Base-by-base conservation (phyloP, 92 coral and sea anemone species). In the Ricordea florida region DNA sequence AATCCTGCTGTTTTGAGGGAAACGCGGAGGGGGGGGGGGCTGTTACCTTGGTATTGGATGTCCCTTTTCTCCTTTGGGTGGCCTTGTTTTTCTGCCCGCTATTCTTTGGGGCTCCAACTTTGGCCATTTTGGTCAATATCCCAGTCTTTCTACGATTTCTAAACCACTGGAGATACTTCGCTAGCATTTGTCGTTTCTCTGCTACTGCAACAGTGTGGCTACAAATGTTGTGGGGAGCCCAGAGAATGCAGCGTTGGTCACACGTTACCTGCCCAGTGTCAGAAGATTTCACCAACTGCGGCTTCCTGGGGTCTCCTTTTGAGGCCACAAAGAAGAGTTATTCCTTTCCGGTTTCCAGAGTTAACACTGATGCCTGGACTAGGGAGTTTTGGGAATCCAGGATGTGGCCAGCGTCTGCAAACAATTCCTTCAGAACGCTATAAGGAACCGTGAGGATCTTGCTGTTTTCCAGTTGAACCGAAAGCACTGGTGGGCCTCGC, bases 41-140 rank as follows among this genome's bases (percentile, higher is more conserved):
- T 14, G 57, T 3, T 4, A 21, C 57, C 0, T 0, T 13, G 57
- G 14, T 23, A 14, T 49, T 49, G 8, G 57, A 49, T 21, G 30
- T 49, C 30, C 31, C 57, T 23, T 49, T 49, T 4, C 30, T 4
- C 57, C 58, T 68, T 44, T 68, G 76, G 18, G 66, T 47, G 41
- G 66, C 76, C 66, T 68, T 49, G n/a, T 48, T 43, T 32, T 68
- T 46, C 42, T 46, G 36, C 1, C 66, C 76, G 21, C 76, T 68
- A 24, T 16, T 68, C 58, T 49, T 45, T 38, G 76, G 76, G 34
- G 58, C 58, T 49, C 43, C 76, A 26, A 68, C 76, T 3, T 26
- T 41, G 36, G 76, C 76, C 76, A 68, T 47, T 47, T 68, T 68
- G 15, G 66, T 68, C 38, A 57, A 23, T n/a, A n/a, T n/a, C n/a